Percentiles rank a stretch among this genome's conserved stretches.
phyloP scores from a whole-genome alignment of 53 echinoderm and acorn worm species.

The Actinopyga echinites region DNA sequence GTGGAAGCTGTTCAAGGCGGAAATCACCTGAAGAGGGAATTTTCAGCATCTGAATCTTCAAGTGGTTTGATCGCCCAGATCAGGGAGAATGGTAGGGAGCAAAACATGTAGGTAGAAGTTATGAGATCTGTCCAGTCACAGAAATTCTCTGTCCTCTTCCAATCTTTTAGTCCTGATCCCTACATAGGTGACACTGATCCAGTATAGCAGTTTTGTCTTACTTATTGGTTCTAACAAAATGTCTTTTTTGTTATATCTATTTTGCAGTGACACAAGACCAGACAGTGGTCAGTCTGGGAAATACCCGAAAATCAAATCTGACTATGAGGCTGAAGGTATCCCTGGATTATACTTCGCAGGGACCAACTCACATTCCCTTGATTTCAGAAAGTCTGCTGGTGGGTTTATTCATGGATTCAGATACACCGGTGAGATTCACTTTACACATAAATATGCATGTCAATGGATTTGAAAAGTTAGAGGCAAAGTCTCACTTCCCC shows the following conservation, averaged over 20 bases:
- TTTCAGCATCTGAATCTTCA: too few species aligned
- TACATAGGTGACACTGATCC: too few species aligned
- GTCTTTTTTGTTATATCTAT: not conserved
- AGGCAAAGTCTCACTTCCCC: not conserved
- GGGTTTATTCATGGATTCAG: conserved; percentile 96
- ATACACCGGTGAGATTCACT: conserved; percentile 75
- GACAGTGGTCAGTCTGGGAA: conserved; percentile 50
- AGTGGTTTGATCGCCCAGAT: too few species aligned
- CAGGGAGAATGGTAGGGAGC: too few species aligned
- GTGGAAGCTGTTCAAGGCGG: too few species aligned
- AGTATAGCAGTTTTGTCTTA: not conserved
- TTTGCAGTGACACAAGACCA: conserved; percentile 60
- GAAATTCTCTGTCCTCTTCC: too few species aligned
- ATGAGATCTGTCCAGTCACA: too few species aligned
- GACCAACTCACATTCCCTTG: conserved; percentile 82
- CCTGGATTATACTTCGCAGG: conserved; percentile 87
- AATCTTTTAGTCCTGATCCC: too few species aligned
- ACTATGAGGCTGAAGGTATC: conserved; percentile 67
- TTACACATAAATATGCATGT: too few species aligned
- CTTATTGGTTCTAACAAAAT: not conserved
- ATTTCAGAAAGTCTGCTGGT: conserved; percentile 89
- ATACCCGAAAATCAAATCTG: conserved; percentile 66
- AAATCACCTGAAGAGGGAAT: too few species aligned
- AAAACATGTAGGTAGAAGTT: too few species aligned
- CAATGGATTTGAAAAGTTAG: too few species aligned